Evolutionary conservation across 2,888 invertebrate genomes (phyloP).

Genomic region (Amphipoea oculea): DNA sequence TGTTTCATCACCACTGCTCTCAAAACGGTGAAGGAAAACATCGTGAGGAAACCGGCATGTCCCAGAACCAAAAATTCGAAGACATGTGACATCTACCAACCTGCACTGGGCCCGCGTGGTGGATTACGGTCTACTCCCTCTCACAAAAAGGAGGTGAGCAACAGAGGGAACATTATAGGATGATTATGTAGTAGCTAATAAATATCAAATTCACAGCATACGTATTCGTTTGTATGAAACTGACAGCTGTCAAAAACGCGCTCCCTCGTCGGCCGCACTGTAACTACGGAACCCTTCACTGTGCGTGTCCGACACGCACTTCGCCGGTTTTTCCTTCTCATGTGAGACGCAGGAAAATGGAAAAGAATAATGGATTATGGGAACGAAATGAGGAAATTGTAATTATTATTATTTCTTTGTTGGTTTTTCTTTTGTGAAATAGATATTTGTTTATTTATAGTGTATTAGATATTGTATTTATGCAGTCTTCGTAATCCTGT

Average conservation of each 20-base stretch:
- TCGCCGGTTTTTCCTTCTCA: neutral
- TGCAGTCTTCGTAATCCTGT: too few relatives aligned
- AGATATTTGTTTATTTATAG: neutral
- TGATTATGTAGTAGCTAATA: too few relatives aligned
- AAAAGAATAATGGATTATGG: slow-evolving; percentile 2
- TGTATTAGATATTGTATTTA: neutral
- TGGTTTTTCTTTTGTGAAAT: neutral
- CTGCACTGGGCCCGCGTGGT: too few relatives aligned
- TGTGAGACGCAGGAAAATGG: slow-evolving; percentile 1
- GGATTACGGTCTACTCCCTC: too few relatives aligned
- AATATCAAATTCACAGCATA: neutral
- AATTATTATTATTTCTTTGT: neutral
- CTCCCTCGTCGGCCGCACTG: neutral
- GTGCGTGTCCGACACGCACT: neutral
- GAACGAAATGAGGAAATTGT: neutral
- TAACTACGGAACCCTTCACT: neutral
- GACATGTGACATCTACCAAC: too few relatives aligned
- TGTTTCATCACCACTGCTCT: too few relatives aligned
- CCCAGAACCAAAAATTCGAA: too few relatives aligned
- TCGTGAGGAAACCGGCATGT: too few relatives aligned
- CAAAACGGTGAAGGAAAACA: too few relatives aligned
- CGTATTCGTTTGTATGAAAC: neutral
- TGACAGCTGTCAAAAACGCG: neutral
- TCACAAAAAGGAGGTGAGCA: too few relatives aligned
- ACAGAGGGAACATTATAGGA: too few relatives aligned